Evolutionary conservation across 2,797 vertebrate genomes (phyloP).

Genomic region (Chromobotia macracanthus): DNA sequence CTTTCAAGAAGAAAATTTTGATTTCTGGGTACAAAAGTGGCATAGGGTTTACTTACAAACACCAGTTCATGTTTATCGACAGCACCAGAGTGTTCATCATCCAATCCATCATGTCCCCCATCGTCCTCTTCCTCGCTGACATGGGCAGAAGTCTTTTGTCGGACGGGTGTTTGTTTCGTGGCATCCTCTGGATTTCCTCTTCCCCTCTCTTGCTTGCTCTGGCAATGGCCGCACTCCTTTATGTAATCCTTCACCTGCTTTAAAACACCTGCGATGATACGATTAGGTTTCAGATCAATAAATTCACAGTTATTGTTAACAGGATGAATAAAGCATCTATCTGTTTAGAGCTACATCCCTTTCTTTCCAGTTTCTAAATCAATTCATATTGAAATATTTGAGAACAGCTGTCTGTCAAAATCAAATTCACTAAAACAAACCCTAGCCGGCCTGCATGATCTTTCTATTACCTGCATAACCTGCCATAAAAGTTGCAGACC

Average conservation of each 20-base stretch:
- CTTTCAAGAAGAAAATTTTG: not conserved
- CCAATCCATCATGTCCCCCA: conserved; percentile 84
- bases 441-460: too few species aligned
- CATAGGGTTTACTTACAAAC: conserved; percentile 84
- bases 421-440: too few species aligned
- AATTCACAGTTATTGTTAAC: too few species aligned
- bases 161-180: conserved; percentile 62
- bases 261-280: conserved; percentile 83
- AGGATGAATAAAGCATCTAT: too few species aligned
- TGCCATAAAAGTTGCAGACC: too few species aligned
- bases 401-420: too few species aligned
- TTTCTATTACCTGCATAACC: too few species aligned
- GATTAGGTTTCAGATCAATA: not conserved
- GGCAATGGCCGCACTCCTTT: conserved; percentile 88
- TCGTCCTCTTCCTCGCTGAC: conserved; percentile 61
- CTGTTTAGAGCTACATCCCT: too few species aligned
- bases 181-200: conserved; percentile 78
- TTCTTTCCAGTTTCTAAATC: too few species aligned
- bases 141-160: conserved; percentile 57
- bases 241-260: conserved; percentile 96
- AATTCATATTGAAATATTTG: too few species aligned
- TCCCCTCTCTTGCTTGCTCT: conserved; percentile 84
- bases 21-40: not conserved
- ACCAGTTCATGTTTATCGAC: conserved; percentile 90
- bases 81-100: conserved; percentile 73